Conservation (phyloP, 2,113 vertebrate species). For the Collichthys lucidus region DNA sequence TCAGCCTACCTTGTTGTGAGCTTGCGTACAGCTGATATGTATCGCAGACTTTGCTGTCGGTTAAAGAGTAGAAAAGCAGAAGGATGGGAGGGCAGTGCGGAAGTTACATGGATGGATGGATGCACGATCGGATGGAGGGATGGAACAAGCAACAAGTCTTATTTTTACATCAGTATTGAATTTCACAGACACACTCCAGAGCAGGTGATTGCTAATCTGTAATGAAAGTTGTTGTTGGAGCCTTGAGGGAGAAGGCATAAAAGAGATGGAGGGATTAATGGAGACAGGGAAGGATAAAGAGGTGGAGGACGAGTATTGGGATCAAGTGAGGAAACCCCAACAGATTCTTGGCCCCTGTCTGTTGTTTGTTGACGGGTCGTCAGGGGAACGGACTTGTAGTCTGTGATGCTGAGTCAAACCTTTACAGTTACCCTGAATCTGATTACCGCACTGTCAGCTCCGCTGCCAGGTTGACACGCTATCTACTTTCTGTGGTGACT, state of each 20-base stretch:
- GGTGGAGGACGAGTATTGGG: slow-evolving; percentile 39
- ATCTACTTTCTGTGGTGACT: slow-evolving; percentile 29
- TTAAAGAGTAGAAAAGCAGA: slow-evolving; percentile 72
- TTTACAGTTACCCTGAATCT: slow-evolving; percentile 44
- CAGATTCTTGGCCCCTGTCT: slow-evolving; percentile 61
- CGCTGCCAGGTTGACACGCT: slow-evolving; percentile 40
- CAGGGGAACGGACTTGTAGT: slow-evolving; percentile 65
- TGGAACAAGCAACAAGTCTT: slow-evolving; percentile 43
- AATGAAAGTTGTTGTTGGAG: slow-evolving; percentile 4
- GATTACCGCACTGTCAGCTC: slow-evolving; percentile 44
- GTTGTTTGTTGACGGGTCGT: slow-evolving; percentile 82
- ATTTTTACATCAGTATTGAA: slow-evolving; percentile 10
- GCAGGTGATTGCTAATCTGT: slow-evolving; percentile 15
- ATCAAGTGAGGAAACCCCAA: slow-evolving; percentile 69
- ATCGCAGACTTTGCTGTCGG: slow-evolving; percentile 63
- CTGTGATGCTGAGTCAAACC: slow-evolving; percentile 59
- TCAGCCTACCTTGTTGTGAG: slow-evolving; percentile 35
- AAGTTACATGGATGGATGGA: slow-evolving; percentile 46
- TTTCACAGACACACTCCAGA: slow-evolving; percentile 3
- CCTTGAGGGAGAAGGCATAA: neutral
- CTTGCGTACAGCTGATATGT: slow-evolving; percentile 66
- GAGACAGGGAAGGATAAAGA: slow-evolving; percentile 47
- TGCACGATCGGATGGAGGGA: slow-evolving; percentile 3
- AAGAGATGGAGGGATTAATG: slow-evolving; percentile 20
- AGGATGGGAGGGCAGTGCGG: slow-evolving; percentile 42